Percentiles rank a stretch among this genome's conserved stretches.
phyloP scores from a whole-genome alignment of 2,797 vertebrate species.

The Aselliscus stoliczkanus region DNA sequence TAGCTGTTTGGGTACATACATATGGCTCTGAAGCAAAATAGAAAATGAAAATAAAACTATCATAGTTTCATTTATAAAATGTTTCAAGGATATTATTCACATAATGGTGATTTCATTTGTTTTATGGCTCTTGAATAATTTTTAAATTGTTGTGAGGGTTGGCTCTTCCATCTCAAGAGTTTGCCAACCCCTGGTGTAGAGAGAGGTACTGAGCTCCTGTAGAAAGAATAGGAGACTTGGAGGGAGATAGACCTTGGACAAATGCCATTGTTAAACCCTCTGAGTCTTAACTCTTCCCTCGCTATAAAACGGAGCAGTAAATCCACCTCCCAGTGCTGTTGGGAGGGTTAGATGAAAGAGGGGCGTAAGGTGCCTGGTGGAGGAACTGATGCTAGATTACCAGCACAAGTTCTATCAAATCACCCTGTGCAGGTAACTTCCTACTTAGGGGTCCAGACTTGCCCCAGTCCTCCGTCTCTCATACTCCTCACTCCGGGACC shows the following conservation, averaged over 20 bases:
- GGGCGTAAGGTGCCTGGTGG: too few species aligned
- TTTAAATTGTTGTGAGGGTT: too few species aligned
- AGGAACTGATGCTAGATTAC: not conserved
- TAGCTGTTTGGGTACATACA: too few species aligned
- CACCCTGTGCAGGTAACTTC: too few species aligned
- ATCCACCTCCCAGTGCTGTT: not conserved
- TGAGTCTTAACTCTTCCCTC: not conserved
- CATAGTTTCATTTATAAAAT: too few species aligned
- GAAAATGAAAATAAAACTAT: too few species aligned
- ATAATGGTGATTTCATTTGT: too few species aligned
- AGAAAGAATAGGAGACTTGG: not conserved
- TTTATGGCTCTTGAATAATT: too few species aligned
- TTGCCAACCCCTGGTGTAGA: not conserved
- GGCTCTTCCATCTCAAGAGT: too few species aligned
- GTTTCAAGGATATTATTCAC: too few species aligned
- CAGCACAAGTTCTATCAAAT: not conserved
- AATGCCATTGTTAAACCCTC: not conserved
- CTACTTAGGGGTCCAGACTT: not conserved
- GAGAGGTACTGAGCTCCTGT: not conserved
- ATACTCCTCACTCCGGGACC: not conserved
- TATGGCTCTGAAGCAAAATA: too few species aligned
- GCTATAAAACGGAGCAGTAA: not conserved
- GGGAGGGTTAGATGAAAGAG: not conserved
- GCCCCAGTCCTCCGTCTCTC: not conserved
- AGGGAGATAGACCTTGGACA: not conserved